Conservation (phyloP, 1,140 invertebrate genomes). For the Pantala flavescens region DNA sequence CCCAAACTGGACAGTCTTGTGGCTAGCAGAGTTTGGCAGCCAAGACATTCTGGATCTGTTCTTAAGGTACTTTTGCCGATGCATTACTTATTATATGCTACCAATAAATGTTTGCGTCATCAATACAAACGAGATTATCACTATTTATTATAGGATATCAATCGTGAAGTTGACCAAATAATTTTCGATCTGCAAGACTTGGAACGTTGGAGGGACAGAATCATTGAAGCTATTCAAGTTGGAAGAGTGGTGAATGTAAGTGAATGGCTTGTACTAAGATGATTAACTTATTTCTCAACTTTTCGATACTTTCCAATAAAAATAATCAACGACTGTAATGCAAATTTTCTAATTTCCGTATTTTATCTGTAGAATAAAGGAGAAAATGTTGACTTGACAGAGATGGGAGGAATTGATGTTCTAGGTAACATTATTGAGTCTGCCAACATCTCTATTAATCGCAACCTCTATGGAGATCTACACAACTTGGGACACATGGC, state of each 20-base stretch:
- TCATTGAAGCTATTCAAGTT: slow-evolving; percentile 34
- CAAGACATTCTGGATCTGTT: slow-evolving; percentile 38
- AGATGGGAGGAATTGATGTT: slow-evolving; percentile 62
- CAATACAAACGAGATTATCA: background rate
- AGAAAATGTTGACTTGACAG: slow-evolving; percentile 43
- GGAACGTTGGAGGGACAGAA: slow-evolving; percentile 30
- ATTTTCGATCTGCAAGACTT: slow-evolving; percentile 27
- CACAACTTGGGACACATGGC: slow-evolving; percentile 33
- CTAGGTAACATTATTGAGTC: slow-evolving; percentile 30
- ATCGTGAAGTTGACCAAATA: slow-evolving; percentile 23
- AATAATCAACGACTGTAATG: too few relatives aligned
- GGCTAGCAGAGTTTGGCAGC: slow-evolving; percentile 37
- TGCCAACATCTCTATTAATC: slow-evolving; percentile 23
- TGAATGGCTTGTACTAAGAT: background rate
- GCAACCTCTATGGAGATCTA: slow-evolving; percentile 28
- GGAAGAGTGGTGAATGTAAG: slow-evolving; percentile 28
- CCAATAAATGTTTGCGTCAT: too few relatives aligned
- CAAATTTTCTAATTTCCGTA: too few relatives aligned
- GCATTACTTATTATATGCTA: too few relatives aligned
- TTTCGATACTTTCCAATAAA: too few relatives aligned
- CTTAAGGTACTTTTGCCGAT: too few relatives aligned
- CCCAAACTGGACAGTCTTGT: slow-evolving; percentile 29
- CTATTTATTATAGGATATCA: slow-evolving; percentile 21
- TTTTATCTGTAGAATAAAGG: slow-evolving; percentile 33
- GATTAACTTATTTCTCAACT: too few relatives aligned